Percentiles rank a stretch among this genome's conserved stretches.
Evolutionary conservation across 1,140 invertebrate genomes (phyloP).

Genomic region (Caenorhabditis briggsae): DNA sequence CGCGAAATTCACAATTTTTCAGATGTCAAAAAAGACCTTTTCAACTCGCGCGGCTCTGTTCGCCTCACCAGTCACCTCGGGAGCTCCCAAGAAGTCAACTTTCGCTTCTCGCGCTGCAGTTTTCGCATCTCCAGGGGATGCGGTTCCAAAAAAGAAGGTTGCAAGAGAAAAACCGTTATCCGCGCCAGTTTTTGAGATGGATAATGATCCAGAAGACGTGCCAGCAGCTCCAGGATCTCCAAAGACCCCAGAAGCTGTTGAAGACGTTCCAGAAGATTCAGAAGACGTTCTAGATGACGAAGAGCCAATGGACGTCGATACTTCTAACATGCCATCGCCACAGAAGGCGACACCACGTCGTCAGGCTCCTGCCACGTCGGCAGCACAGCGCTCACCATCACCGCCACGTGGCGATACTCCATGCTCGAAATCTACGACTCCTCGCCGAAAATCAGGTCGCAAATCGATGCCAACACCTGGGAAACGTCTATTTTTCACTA

Average conservation of each 20-base stretch:
- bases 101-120: neutral
- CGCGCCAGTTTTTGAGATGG: neutral
- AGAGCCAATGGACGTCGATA: constrained; percentile 26
- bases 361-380: no score
- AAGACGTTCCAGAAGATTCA: neutral
- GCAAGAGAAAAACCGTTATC: neutral
- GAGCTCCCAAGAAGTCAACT: neutral
- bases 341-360: neutral
- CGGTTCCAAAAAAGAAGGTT: constrained; percentile 7
- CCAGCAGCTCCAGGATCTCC: neutral
- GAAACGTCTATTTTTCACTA: constrained; percentile 27
- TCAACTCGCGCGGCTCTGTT: neutral
- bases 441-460: neutral
- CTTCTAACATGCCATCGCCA: neutral
- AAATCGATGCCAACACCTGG: constrained; percentile 47
- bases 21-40: neutral
- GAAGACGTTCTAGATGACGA: neutral
- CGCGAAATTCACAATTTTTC: neutral
- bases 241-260: neutral
- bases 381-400: neutral
- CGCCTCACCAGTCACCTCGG: neutral
- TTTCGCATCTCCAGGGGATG: neutral
- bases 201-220: no score
- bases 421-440: neutral
- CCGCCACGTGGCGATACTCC: constrained; percentile 20